phyloP scores from a whole-genome alignment of 2,797 vertebrate species.

The Myripristis murdjan region DNA sequence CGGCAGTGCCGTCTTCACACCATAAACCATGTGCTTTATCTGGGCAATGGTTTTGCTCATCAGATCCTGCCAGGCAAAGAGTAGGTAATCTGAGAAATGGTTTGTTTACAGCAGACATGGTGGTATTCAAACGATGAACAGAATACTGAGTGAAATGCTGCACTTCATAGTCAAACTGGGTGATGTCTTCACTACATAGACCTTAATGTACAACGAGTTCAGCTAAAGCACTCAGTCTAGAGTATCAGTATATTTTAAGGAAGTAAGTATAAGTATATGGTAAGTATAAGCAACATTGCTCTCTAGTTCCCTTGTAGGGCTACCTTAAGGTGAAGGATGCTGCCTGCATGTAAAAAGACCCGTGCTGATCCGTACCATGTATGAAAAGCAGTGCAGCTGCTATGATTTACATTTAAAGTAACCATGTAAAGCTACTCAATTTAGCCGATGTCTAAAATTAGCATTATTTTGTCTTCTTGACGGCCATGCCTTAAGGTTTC shows the following conservation, averaged over 20 bases:
- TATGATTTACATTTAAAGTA: neutral
- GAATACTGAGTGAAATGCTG: neutral
- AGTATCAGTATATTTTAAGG: neutral
- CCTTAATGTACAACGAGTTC: neutral
- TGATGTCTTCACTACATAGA: neutral
- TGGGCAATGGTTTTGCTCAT: neutral
- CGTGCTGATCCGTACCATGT: neutral
- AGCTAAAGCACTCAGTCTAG: neutral
- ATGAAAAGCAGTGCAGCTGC: neutral
- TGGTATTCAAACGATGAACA: neutral
- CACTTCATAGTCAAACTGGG: conserved; percentile 1
- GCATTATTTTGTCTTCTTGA: conserved; percentile 7
- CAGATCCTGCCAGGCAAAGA: neutral
- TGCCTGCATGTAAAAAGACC: neutral
- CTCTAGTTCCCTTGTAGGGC: neutral
- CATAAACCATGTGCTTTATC: conserved; percentile 9
- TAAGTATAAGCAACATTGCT: neutral
- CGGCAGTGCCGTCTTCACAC: neutral
- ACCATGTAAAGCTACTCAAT: neutral
- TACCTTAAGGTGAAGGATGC: neutral
- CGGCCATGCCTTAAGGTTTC: conserved; percentile 13
- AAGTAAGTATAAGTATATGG: too few species aligned
- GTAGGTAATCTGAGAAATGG: neutral
- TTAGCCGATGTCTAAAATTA: conserved; percentile 4
- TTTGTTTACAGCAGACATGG: neutral